Percentiles rank a stretch among this genome's conserved stretches.
phyloP scores from a whole-genome alignment of 2,888 invertebrate genomes.

The Artemia sinica region DNA sequence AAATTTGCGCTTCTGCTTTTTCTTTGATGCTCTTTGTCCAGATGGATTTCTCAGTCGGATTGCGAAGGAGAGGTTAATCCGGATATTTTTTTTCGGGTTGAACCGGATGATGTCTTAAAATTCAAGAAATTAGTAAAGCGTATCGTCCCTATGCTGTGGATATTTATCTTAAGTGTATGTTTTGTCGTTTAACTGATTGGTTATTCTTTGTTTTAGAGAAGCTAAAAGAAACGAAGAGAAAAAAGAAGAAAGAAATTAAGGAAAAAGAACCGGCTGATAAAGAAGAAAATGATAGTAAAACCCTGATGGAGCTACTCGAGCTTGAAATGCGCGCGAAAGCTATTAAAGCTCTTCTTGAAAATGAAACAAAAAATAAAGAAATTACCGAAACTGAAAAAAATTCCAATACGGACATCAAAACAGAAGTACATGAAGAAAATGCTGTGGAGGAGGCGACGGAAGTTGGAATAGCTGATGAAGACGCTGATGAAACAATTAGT shows the following conservation, averaged over 20 bases:
- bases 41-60: too few relatives aligned
- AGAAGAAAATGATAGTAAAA: slow-evolving; percentile 29
- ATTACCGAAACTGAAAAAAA: background rate
- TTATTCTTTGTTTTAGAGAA: too few relatives aligned
- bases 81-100: too few relatives aligned
- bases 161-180: too few relatives aligned
- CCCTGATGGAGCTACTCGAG: slow-evolving; percentile 39
- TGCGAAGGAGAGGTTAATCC: too few relatives aligned
- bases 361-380: slow-evolving; percentile 15
- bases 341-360: slow-evolving; percentile 37
- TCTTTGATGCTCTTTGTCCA: too few relatives aligned
- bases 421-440: background rate
- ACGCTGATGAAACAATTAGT: background rate
- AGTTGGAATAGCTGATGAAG: background rate
- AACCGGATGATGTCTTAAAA: too few relatives aligned
- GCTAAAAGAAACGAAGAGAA: too few relatives aligned
- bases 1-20: too few relatives aligned
- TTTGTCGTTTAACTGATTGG: too few relatives aligned
- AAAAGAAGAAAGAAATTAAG: slow-evolving; percentile 2
- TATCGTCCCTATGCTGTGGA: too few relatives aligned
- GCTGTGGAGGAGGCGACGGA: background rate
- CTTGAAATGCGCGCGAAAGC: slow-evolving; percentile 42
- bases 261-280: background rate
- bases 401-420: background rate
- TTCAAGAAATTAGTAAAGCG: too few relatives aligned